Conservation (phyloP, 2,888 invertebrate species). For the Drosophila falleni region DNA sequence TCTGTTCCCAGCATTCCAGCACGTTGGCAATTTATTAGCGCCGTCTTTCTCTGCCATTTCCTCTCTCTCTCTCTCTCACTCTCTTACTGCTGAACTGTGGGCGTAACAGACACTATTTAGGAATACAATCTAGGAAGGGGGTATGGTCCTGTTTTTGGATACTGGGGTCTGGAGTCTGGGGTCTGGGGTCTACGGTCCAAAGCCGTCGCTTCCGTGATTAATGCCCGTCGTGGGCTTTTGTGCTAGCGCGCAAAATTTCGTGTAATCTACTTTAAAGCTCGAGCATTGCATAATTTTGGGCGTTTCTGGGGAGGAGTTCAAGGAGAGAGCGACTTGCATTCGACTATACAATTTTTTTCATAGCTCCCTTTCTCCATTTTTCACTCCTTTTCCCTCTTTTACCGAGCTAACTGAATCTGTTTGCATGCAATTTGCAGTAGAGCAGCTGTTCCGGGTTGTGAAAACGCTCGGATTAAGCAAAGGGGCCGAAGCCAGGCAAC, state of each 20-base stretch:
- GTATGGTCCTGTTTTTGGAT: background rate
- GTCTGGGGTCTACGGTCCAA: conserved; percentile 21
- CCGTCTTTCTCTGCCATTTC: background rate
- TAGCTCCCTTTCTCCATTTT: background rate
- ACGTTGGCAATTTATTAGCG: conserved; percentile 64
- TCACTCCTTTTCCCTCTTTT: background rate
- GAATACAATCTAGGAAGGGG: conserved; percentile 47
- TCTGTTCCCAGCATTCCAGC: conserved; percentile 45
- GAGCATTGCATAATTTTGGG: conserved; percentile 73
- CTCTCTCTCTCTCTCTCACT: background rate
- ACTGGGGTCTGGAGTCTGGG: background rate
- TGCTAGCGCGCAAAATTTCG: conserved; percentile 71
- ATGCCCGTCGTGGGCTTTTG: conserved; percentile 78
- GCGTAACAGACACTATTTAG: conserved; percentile 52
- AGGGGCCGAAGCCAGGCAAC: conserved; percentile 5
- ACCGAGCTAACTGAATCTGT: conserved; percentile 1
- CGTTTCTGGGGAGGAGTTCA: conserved; percentile 38
- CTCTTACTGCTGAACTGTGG: background rate
- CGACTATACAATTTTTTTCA: conserved; percentile 11
- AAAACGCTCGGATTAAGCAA: conserved; percentile 25
- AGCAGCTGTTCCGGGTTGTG: conserved; percentile 28
- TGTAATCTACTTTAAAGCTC: conserved; percentile 78
- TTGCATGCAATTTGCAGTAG: conserved; percentile 46
- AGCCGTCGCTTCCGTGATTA: conserved; percentile 68
- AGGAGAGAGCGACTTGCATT: conserved; percentile 12